Evolutionary conservation across 2,113 vertebrate genomes (phyloP), one percentile per base, ranked within the genome.

Genomic region (Panurus biarmicus): DNA sequence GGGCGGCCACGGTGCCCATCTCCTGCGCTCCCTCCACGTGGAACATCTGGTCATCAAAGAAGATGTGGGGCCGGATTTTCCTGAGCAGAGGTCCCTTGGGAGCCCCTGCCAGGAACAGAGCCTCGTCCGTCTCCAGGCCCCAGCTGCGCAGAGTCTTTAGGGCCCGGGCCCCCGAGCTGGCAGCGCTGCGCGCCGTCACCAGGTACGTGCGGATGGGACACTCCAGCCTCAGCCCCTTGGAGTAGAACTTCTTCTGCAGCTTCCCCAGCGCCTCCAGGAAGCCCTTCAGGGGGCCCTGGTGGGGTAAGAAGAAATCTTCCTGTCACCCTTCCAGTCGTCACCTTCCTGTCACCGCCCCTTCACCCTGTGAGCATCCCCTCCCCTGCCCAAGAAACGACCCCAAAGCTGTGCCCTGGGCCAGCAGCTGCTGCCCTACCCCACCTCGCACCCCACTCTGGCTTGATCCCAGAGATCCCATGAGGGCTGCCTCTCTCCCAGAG

Each of bases 31-130:
- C 99, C 38, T 99, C 98, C 95, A 99, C 98, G 0, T 99, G 99
- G 96, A 99, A 99, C 98, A 99, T 99, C 97, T 99, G 99, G 96
- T 99, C 99, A 1, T 99, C 99, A 1, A 99, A 99, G 97, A 99
- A 99, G 96, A 99, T 99, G 81, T 99, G 99, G 1, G 99, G 99
- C 12, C 98, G 97, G 93, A 99, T 99, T 97, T 99, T 99, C 92
- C 98, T 98, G 8, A 99, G 98, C 96, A 99, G 98, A 0, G 99
- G 99, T 2, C 99, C 99, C 84, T 99, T 99, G 90, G 99, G 99
- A 7, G 99, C 99, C 9, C 99, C 99, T 0, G 99, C 99, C 38
- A 99, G 97, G 91, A 99, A 99, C 36, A 99, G 94, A 40, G 99
- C 99, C 79, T 99, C 99, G 11, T 99, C 99, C 0, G 98, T 99